Evolutionary conservation across 2,113 vertebrate genomes (phyloP).

Genomic region (Geococcyx californianus): DNA sequence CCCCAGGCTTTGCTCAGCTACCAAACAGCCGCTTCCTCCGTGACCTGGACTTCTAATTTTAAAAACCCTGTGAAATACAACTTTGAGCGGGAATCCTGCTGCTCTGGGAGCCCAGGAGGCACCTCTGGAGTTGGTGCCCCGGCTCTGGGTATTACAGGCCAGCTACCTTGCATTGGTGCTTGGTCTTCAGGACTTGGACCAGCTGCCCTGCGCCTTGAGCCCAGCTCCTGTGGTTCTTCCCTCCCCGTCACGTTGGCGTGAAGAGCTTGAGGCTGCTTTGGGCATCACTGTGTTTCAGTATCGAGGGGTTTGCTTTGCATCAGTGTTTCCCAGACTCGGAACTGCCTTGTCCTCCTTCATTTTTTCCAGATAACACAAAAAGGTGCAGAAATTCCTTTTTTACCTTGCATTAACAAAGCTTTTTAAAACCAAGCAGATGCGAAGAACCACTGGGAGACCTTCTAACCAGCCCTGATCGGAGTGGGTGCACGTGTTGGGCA

Average conservation of each 20-base stretch:
- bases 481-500: not conserved
- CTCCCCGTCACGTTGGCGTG: fast-evolving
- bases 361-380: not conserved
- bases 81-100: not conserved
- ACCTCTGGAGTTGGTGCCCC: not conserved
- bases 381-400: not conserved
- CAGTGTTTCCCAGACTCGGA: fast-evolving
- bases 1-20: not conserved
- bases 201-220: not conserved
- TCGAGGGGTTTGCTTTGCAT: not conserved
- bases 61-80: fast-evolving
- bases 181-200: not conserved
- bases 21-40: not conserved
- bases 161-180: not conserved
- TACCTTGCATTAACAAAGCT: not conserved
- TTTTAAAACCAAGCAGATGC: not conserved
- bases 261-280: not conserved
- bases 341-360: not conserved
- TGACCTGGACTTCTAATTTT: not conserved
- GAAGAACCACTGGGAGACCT: not conserved
- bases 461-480: not conserved
- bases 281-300: fast-evolving
- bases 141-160: fast-evolving
- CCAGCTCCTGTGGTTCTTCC: not conserved
- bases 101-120: not conserved